Evolutionary conservation across 2,888 invertebrate genomes (phyloP).

Genomic region (Andrena bucephala): DNA sequence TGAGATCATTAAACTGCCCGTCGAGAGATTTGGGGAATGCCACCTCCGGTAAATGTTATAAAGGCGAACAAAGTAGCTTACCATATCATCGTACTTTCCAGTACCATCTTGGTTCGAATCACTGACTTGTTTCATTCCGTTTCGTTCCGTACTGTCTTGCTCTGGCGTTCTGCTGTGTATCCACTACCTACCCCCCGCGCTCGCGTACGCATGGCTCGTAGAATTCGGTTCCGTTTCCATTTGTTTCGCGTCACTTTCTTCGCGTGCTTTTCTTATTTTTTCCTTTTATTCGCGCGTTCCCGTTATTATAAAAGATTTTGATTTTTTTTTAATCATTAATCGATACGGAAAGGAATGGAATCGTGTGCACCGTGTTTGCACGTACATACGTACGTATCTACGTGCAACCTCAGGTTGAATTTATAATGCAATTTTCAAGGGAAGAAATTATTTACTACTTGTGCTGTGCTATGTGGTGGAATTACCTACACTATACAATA

Average conservation of each 20-base stretch:
- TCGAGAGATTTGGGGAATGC: background rate
- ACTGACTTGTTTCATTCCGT: slow-evolving; percentile 41
- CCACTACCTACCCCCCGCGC: background rate
- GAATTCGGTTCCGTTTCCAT: slow-evolving; percentile 1
- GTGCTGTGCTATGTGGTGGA: too few species aligned
- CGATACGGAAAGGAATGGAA: too few species aligned
- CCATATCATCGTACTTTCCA: slow-evolving; percentile 99
- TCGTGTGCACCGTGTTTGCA: too few species aligned
- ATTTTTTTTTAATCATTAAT: too few species aligned
- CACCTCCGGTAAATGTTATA: slow-evolving; percentile 1
- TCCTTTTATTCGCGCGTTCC: too few species aligned
- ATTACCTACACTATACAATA: too few species aligned
- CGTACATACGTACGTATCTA: background rate
- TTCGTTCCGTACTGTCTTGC: slow-evolving; percentile 9
- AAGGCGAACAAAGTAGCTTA: slow-evolving; percentile 84
- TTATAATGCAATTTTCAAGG: background rate
- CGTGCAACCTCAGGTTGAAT: background rate
- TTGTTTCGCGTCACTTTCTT: slow-evolving; percentile 5
- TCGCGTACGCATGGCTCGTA: background rate
- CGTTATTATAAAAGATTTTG: too few species aligned
- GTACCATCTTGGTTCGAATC: slow-evolving; percentile 91
- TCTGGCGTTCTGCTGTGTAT: background rate
- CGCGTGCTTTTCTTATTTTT: too few species aligned
- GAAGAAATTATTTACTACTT: background rate
- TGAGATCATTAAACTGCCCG: background rate